Evolutionary conservation across 2,888 invertebrate genomes (phyloP), one percentile per base, ranked within the genome.

Genomic region (Gisinianus flammeolus): DNA sequence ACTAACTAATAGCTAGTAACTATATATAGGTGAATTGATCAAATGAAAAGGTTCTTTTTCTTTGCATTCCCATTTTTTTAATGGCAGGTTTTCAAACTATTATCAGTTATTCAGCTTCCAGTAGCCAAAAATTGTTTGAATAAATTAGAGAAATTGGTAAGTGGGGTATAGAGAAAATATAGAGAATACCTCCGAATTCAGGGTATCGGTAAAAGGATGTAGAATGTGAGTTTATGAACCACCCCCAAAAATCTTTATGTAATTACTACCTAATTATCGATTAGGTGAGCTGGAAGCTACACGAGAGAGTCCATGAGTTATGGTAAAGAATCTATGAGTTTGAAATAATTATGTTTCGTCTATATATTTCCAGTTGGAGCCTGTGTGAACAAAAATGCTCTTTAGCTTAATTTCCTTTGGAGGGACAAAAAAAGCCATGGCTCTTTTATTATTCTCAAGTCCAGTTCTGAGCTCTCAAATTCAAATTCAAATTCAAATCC

Each of bases 211-310:
- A n/a, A n/a, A n/a, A n/a, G 56, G 4, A 3, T 12, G 56, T 56
- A 56, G n/a, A 56, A 56, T 56, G n/a, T 56, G 56, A 19, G 56
- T 56, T 24, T 26, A 62, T 26, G 62, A 26, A 64, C 26, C 64
- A 28, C 64, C 64, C 64, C 64, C 64, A 35, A 73, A 73, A 73
- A 73, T 73, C 22, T 24, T 44, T 35, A 44, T 22, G 52, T 66
- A 74, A 74, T 74, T 74, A 31, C 66, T 30, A n/a, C 52, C n/a
- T 74, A 74, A 74, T 74, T 74, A 66, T 30, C 64, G 66, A 74
- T 66, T 35, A 62, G 62, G 24, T 28, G 52, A 66, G 74, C 52
- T 66, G 52, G 52, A 66, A 66, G 66, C 74, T 66, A 30, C 28
- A 58, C 22, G 26, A 4, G 22, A 26, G 12, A 56, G 64, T 16